phyloP scores from a whole-genome alignment of 2,888 invertebrate genomes.

The Sicus ferrugineus region DNA sequence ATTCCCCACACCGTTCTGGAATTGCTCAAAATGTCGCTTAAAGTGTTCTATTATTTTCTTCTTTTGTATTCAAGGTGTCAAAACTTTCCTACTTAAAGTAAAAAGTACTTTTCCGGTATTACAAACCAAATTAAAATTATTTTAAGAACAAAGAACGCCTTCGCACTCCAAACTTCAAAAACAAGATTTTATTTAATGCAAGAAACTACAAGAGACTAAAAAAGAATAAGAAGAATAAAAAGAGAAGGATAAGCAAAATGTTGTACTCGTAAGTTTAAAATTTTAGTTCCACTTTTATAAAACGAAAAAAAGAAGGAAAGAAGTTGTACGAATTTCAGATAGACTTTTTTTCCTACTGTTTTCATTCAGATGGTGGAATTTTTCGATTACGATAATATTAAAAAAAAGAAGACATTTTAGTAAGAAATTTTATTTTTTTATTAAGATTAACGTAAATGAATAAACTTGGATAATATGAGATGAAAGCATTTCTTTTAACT shows the following conservation, averaged over 20 bases:
- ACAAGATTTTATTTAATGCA: neutral
- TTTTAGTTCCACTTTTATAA: too few species aligned
- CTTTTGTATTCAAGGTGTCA: neutral
- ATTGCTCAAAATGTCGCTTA: too few species aligned
- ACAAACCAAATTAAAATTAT: conserved; percentile 1
- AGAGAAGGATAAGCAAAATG: neutral
- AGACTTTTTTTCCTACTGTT: too few species aligned
- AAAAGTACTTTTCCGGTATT: conserved; percentile 10
- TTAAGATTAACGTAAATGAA: too few species aligned
- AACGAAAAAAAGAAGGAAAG: neutral
- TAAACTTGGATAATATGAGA: too few species aligned
- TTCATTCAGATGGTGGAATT: too few species aligned
- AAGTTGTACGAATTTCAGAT: too few species aligned
- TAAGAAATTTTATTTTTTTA: too few species aligned
- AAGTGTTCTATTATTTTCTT: neutral
- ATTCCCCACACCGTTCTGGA: too few species aligned
- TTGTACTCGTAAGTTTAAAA: too few species aligned
- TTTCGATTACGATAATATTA: too few species aligned
- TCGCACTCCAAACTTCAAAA: neutral
- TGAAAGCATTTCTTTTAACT: too few species aligned
- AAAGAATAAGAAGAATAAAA: neutral
- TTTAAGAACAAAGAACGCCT: neutral
- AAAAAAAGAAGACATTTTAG: neutral
- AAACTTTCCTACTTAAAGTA: conserved; percentile 25
- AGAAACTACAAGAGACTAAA: neutral